phyloP scores from a whole-genome alignment of 2,113 vertebrate species.

The Clupea harengus region DNA sequence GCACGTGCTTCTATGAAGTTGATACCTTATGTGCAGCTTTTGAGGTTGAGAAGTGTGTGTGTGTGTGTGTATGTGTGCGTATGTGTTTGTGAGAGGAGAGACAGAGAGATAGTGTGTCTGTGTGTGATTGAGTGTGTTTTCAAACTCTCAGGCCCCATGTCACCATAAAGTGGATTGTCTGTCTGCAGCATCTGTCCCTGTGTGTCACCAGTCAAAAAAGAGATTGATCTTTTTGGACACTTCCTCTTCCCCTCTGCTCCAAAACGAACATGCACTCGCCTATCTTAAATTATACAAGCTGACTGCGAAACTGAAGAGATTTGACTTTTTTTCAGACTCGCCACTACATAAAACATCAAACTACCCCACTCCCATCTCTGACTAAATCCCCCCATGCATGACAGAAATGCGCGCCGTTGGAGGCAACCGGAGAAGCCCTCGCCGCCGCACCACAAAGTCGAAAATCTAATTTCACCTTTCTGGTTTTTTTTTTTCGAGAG shows the following conservation, averaged over 20 bases:
- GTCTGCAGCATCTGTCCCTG: neutral
- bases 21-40: neutral
- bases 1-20: neutral
- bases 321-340: neutral
- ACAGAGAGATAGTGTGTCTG: neutral
- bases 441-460: neutral
- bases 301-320: neutral
- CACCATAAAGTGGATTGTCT: neutral
- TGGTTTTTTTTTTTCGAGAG: neutral
- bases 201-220: neutral
- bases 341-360: slow-evolving; percentile 6
- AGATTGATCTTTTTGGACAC: neutral
- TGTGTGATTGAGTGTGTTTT: neutral
- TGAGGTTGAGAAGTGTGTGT: neutral
- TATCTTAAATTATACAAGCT: neutral
- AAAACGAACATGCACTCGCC: neutral
- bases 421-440: neutral
- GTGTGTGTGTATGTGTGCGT: neutral
- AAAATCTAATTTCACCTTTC: neutral
- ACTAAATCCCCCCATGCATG: neutral
- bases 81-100: neutral
- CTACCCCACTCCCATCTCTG: neutral
- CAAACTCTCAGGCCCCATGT: neutral
- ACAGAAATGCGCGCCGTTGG: neutral
- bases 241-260: neutral